Conservation (phyloP, 2,797 vertebrate species). For the Cuniculus paca region DNA sequence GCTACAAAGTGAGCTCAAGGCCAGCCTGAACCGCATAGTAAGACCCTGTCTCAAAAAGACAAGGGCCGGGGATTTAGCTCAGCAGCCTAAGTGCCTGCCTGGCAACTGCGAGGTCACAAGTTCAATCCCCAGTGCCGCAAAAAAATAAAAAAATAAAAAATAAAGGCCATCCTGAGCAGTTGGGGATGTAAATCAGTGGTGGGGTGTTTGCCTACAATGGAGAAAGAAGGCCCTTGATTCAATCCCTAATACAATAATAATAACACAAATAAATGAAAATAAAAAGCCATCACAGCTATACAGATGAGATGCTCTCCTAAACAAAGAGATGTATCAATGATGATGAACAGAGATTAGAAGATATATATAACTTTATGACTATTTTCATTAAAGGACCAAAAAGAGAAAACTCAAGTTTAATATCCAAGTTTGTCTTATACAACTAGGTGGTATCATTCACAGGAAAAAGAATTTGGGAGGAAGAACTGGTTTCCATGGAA, state of each 20-base stretch:
- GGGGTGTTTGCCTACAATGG: neutral
- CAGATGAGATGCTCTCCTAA: neutral
- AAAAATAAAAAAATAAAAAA: too few species aligned
- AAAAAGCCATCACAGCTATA: neutral
- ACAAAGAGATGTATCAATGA: neutral
- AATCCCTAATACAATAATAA: neutral
- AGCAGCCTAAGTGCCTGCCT: too few species aligned
- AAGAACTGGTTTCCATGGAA: neutral
- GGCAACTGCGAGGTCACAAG: too few species aligned
- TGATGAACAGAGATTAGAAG: neutral
- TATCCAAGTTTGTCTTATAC: neutral
- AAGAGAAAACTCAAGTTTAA: neutral
- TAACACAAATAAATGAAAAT: neutral
- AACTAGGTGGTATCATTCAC: neutral
- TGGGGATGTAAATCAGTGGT: neutral
- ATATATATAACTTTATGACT: conserved; percentile 6
- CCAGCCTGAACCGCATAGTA: too few species aligned
- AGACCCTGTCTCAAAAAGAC: too few species aligned
- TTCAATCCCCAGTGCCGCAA: too few species aligned
- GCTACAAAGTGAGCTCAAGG: too few species aligned
- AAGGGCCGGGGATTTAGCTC: too few species aligned
- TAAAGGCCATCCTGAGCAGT: neutral
- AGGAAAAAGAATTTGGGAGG: neutral
- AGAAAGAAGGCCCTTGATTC: neutral
- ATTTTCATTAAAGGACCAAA: neutral